Evolutionary conservation across 2,113 vertebrate species (phyloP), one percentile per base, ranked within the genome.

Genomic region (Gallinago jamesoni): DNA sequence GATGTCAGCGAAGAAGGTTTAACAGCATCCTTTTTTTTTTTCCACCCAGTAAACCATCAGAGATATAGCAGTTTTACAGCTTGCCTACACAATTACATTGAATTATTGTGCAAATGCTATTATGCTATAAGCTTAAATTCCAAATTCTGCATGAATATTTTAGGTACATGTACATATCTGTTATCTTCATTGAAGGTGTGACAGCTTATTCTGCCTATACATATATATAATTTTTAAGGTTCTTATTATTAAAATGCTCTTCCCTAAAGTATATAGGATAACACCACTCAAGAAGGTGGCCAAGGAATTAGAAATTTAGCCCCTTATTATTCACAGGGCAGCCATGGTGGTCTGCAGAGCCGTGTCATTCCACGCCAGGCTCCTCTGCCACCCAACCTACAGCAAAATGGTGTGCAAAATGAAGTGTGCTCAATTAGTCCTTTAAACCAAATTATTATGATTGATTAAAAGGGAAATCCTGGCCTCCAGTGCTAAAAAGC

Each of bases 1-100:
- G 97, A 98, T 98, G 98, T 98, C 98, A 98, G 98, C 85, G 91
- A 98, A 96, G 98, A 98, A 97, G 97, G 97, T 97, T 98, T 96
- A 97, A 96, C 95, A 87, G 87, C 90, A 67, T 95, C 97, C 91
- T 95, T 96, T 94, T 96, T 91, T 83, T 39, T 77, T 37, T 8
- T 0, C 14, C 31, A 4, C 89, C 74, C 94, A 89, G 96, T 93
- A 97, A 97, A 97, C 91, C 84, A 81, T 91, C 94, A 89, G 97
- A 97, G 96, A 97, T 92, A 92, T 25, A 91, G 97, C 94, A 69
- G 52, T 93, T 97, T 97, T 97, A 96, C 94, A 96, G 92, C 91
- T 93, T 84, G 89, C 95, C 95, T 94, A 35, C 70, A 95, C 96
- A 97, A 98, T 98, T 98, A 98, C 94, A 96, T 96, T 97, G 96